Conservation (phyloP, 2,113 vertebrate genomes). For the Sylvia atricapilla region DNA sequence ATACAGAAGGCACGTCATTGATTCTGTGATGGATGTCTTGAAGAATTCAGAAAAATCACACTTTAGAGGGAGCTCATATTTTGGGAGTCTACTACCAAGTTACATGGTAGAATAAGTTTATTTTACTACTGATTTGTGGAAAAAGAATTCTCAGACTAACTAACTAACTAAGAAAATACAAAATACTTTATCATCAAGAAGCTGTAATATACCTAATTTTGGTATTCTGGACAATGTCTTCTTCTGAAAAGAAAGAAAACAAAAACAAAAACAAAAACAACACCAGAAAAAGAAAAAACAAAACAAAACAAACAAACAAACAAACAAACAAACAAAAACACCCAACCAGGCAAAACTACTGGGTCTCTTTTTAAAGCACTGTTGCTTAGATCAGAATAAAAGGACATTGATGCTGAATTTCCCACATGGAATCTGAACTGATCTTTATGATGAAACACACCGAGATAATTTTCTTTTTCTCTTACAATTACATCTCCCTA, state of each 20-base stretch:
- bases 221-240: neutral
- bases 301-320: too few relatives aligned
- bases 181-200: neutral
- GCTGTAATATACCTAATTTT: neutral
- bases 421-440: neutral
- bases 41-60: neutral
- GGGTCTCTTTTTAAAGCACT: rapidly evolving
- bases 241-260: neutral
- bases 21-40: neutral
- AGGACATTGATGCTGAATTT: neutral
- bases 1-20: too few relatives aligned
- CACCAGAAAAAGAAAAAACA: too few relatives aligned
- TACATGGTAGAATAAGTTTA: neutral
- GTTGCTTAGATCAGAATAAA: neutral
- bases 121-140: neutral
- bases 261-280: too few relatives aligned
- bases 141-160: neutral
- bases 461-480: neutral
- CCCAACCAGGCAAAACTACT: rapidly evolving
- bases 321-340: too few relatives aligned
- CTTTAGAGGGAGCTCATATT: neutral
- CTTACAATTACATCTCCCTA: neutral
- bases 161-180: neutral
- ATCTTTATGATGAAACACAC: neutral
- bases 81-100: neutral